phyloP scores from a whole-genome alignment of 92 coral and sea anemone species.

The Zoanthus sociatus region DNA sequence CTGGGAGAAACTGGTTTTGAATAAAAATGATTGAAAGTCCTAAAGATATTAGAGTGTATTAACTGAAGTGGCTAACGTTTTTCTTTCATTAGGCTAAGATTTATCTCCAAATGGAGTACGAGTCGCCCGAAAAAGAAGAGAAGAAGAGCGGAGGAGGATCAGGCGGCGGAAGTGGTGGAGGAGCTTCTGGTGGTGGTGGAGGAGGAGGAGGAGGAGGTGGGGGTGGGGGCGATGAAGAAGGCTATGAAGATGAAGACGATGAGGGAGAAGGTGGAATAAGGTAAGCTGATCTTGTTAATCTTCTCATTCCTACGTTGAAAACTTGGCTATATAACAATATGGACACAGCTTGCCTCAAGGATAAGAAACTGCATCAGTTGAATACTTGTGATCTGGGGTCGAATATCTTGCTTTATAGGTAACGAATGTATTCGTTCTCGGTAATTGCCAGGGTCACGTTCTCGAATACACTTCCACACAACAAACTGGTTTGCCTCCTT shows the following conservation, averaged over 20 bases:
- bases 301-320: no score
- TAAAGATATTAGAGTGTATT: no score
- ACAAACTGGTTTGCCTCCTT: no score
- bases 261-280: slow-evolving; percentile 38
- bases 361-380: no score
- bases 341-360: neutral
- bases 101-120: slow-evolving; percentile 47
- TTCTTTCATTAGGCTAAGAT: slow-evolving; percentile 15
- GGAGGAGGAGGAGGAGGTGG: slow-evolving; percentile 7
- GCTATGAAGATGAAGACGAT: slow-evolving; percentile 23
- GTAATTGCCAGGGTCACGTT: no score
- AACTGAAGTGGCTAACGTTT: no score
- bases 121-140: slow-evolving; percentile 43
- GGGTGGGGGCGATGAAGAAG: slow-evolving; percentile 19
- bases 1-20: no score
- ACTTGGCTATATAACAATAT: neutral
- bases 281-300: neutral
- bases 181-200: neutral
- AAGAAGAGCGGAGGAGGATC: slow-evolving; percentile 17
- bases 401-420: no score
- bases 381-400: no score
- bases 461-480: no score
- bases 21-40: no score
- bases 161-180: slow-evolving; percentile 35
- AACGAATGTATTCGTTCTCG: no score